A percentile compares a stretch with the other conserved stretches of the same genome.
Evolutionary conservation across 2,888 invertebrate species (phyloP).

Genomic region (Cerastoderma edule): DNA sequence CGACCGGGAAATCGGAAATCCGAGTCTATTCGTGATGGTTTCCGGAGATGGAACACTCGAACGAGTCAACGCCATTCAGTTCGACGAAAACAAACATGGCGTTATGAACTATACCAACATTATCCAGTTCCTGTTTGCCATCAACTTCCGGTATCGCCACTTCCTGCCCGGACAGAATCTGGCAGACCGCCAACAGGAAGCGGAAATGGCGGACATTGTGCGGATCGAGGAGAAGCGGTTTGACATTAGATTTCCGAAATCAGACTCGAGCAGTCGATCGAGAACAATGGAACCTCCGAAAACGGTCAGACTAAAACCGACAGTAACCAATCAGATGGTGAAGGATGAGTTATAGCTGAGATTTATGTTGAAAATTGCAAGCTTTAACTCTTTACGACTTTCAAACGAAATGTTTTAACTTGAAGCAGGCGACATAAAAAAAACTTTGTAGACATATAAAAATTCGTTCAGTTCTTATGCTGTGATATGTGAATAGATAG

Average conservation of each 20-base stretch:
- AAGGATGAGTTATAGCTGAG: constrained; percentile 14
- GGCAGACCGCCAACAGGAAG: constrained; percentile 59
- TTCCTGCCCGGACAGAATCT: constrained; percentile 64
- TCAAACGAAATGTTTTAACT: too few species aligned
- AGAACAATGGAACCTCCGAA: background rate
- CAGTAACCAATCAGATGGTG: background rate
- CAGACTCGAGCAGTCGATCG: too few species aligned
- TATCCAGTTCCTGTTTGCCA: constrained; percentile 66
- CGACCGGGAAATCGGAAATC: constrained; percentile 55
- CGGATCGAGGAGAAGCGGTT: constrained; percentile 67
- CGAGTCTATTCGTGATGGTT: constrained; percentile 64
- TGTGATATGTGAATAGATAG: too few species aligned
- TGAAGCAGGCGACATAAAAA: too few species aligned
- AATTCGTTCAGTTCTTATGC: too few species aligned
- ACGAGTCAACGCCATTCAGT: constrained; percentile 64
- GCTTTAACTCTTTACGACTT: too few species aligned
- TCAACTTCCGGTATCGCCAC: constrained; percentile 68
- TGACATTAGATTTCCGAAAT: constrained; percentile 43
- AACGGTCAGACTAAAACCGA: background rate
- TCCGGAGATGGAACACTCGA: constrained; percentile 47
- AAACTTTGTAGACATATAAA: too few species aligned
- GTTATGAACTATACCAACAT: constrained; percentile 68
- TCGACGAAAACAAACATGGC: constrained; percentile 57
- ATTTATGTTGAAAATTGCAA: too few species aligned
- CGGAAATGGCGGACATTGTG: constrained; percentile 71